These are phyloP conservation scores for Cotesia vestalis DNA, from an alignment of 1,140 invertebrate genomes.

Conservation along the genomic window DNA sequence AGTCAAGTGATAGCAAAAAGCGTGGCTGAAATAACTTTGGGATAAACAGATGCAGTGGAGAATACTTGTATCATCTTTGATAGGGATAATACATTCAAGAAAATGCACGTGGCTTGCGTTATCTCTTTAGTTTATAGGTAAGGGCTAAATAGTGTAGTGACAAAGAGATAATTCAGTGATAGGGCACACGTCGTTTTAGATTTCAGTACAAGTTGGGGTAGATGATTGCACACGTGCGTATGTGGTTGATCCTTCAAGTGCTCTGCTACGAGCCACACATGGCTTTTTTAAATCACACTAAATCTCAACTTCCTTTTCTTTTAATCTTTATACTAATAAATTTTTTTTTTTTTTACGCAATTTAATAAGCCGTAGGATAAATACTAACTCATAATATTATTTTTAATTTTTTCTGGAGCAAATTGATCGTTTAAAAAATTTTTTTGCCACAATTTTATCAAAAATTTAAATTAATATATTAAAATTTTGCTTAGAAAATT, in stretches of 20 bases:
- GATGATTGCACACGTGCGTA: constrained; percentile 22
- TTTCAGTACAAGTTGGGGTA: constrained; percentile 30
- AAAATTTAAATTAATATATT: too few relatives aligned
- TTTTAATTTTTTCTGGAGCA: too few relatives aligned
- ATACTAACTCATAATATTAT: too few relatives aligned
- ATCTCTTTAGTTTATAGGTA: background rate
- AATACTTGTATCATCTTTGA: background rate
- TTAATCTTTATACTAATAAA: constrained; percentile 6
- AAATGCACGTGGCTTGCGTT: constrained; percentile 4
- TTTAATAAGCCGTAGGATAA: too few relatives aligned
- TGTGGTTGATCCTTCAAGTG: constrained; percentile 33
- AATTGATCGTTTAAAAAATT: too few relatives aligned
- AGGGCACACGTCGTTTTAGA: constrained; percentile 43
- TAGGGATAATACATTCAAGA: constrained; percentile 11
- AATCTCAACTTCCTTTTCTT: constrained; percentile 7
- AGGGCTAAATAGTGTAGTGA: background rate
- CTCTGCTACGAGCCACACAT: constrained; percentile 40
- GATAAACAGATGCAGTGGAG: constrained; percentile 12
- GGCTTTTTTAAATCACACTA: constrained; percentile 37
- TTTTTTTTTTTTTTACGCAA: background rate
- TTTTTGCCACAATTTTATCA: too few relatives aligned
- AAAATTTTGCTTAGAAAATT: too few relatives aligned
- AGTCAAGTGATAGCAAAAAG: constrained; percentile 7
- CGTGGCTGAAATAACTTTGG: constrained; percentile 17
- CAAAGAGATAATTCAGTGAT: constrained; percentile 38